Conservation (phyloP, 2,888 invertebrate species). For the Meganola albula region DNA sequence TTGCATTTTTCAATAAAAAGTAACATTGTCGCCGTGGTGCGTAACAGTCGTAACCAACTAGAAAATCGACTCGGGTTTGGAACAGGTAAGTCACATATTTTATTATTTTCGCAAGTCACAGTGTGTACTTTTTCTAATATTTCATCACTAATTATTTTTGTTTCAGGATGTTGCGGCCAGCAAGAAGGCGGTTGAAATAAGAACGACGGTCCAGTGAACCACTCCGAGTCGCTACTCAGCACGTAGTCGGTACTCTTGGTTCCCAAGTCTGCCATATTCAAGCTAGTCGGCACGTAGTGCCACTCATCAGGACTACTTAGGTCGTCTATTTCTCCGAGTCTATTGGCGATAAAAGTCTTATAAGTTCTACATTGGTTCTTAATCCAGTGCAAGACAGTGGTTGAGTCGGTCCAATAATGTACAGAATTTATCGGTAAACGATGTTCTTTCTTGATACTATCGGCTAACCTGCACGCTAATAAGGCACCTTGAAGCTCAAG, state of each 20-base stretch:
- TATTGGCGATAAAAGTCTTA: slow-evolving; percentile 1
- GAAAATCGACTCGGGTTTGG: too few species aligned
- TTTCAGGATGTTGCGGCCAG: slow-evolving; percentile 2
- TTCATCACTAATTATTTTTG: slow-evolving; percentile 1
- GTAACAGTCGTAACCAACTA: too few species aligned
- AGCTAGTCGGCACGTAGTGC: slow-evolving; percentile 1
- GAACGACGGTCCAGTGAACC: slow-evolving; percentile 1
- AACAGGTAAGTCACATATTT: too few species aligned
- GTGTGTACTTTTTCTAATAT: too few species aligned
- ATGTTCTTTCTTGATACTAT: slow-evolving; percentile 1
- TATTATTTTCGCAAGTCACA: too few species aligned
- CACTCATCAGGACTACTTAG: neutral
- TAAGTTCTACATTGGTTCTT: neutral
- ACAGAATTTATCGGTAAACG: neutral
- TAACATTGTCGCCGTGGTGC: too few species aligned
- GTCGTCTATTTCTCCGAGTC: slow-evolving; percentile 1
- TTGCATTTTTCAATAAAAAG: too few species aligned
- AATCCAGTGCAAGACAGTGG: slow-evolving; percentile 1
- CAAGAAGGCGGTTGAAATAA: neutral
- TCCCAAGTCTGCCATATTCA: neutral
- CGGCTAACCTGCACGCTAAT: neutral
- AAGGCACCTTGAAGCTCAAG: neutral
- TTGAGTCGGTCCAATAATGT: slow-evolving; percentile 1
- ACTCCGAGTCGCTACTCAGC: neutral
- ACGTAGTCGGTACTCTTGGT: slow-evolving; percentile 1